Evolutionary conservation across 2,113 vertebrate genomes (phyloP).

Genomic region (Psilopsiagon aymara): DNA sequence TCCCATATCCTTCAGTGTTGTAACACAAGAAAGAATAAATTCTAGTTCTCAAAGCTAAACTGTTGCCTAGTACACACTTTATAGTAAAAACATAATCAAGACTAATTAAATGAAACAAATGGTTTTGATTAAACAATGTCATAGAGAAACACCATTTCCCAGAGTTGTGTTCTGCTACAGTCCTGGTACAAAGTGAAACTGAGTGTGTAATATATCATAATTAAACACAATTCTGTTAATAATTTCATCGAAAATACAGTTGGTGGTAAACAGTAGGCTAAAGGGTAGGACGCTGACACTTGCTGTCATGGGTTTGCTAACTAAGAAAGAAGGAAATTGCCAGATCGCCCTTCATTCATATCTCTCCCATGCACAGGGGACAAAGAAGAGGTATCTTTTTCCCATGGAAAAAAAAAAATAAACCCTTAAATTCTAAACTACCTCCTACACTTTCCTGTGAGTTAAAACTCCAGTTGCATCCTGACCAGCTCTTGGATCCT

Average conservation of each 20-base stretch:
- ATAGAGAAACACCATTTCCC: background rate
- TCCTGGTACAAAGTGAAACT: background rate
- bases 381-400: slow-evolving; percentile 42
- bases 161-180: background rate
- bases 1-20: background rate
- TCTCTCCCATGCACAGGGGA: slow-evolving; percentile 31
- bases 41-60: background rate
- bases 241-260: background rate
- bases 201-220: background rate
- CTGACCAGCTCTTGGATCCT: background rate
- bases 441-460: slow-evolving; percentile 62
- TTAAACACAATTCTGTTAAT: background rate
- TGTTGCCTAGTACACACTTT: background rate
- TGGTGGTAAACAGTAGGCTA: background rate
- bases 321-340: background rate
- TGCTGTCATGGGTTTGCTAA: background rate
- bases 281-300: background rate
- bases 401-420: background rate
- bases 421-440: background rate
- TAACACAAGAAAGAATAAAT: background rate
- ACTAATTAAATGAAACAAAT: background rate
- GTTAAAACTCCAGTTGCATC: background rate
- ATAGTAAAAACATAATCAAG: background rate
- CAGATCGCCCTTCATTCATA: background rate
- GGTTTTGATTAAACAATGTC: background rate